phyloP scores from a whole-genome alignment of 92 coral and sea anemone species.

The Epizoanthus rinbou region DNA sequence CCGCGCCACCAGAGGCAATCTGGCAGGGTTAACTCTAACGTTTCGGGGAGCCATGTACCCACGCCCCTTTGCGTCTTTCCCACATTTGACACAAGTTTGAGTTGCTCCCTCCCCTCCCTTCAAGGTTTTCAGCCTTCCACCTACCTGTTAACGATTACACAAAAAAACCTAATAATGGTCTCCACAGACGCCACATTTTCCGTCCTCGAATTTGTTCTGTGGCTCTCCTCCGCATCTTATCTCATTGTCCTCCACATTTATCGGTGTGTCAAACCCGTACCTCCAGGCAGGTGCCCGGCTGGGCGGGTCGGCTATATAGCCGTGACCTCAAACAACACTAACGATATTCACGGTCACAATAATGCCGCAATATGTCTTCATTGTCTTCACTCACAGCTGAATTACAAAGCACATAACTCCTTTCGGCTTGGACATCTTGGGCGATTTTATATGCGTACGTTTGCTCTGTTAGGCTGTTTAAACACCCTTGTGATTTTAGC shows the following conservation, averaged over 20 bases:
- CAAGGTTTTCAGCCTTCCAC: too few species aligned
- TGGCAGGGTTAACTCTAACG: too few species aligned
- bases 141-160: too few species aligned
- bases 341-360: not conserved
- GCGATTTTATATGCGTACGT: not conserved
- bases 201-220: not conserved
- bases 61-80: too few species aligned
- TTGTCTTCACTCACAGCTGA: not conserved
- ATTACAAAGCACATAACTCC: not conserved
- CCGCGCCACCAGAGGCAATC: too few species aligned
- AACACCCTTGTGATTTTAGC: not conserved
- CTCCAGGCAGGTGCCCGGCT: conserved; percentile 4
- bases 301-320: not conserved
- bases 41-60: too few species aligned
- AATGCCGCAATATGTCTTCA: not conserved
- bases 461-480: not conserved
- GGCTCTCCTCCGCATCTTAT: conserved; percentile 3
- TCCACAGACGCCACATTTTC: conserved; percentile 7
- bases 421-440: not conserved
- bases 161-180: not conserved
- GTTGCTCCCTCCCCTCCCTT: too few species aligned
- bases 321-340: not conserved
- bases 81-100: too few species aligned
- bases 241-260: not conserved
- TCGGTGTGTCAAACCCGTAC: not conserved